Percentiles rank a stretch among this genome's conserved stretches.
Evolutionary conservation across 2,797 vertebrate species (phyloP).

Genomic region (Artibeus jamaicensis): DNA sequence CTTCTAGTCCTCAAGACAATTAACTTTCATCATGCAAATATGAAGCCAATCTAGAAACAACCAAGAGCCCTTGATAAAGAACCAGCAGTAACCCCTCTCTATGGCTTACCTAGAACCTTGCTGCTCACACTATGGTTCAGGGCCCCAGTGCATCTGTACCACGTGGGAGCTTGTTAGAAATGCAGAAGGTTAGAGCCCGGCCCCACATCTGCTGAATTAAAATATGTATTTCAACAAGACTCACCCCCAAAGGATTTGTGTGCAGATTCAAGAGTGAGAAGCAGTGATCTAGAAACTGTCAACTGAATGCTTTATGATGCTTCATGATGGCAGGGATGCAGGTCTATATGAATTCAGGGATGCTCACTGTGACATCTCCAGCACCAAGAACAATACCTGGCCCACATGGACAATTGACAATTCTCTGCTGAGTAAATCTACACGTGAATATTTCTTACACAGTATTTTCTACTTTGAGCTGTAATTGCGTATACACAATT

Average conservation of each 20-base stretch:
- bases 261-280: neutral
- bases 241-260: neutral
- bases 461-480: neutral
- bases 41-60: neutral
- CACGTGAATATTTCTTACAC: neutral
- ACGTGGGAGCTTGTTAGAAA: neutral
- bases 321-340: neutral
- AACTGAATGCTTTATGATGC: neutral
- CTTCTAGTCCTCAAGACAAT: neutral
- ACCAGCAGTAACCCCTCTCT: neutral
- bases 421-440: neutral
- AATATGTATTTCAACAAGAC: constrained; percentile 14
- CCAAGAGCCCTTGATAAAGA: neutral
- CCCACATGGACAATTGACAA: neutral
- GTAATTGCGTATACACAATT: neutral
- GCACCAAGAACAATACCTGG: neutral
- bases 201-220: neutral
- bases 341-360: neutral
- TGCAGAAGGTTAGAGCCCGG: neutral
- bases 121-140: neutral
- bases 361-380: neutral
- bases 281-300: neutral
- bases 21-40: neutral
- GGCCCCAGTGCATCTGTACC: neutral
- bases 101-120: neutral